Evolutionary conservation across 2,888 invertebrate species (phyloP).

Genomic region (Odontomyia ornata): DNA sequence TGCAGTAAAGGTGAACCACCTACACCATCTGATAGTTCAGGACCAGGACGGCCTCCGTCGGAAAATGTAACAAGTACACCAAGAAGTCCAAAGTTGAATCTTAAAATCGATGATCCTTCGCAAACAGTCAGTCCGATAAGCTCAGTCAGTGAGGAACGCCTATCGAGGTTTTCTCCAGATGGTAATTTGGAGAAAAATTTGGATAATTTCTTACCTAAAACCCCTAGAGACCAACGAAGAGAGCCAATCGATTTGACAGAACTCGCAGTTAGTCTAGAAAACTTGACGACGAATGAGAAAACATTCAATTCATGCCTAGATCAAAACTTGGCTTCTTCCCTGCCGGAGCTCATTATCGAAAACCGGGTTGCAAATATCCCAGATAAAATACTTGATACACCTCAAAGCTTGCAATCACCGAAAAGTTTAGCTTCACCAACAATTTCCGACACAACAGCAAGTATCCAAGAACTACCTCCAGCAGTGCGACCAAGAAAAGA

Average conservation of each 20-base stretch:
- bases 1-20: constrained; percentile 93
- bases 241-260: constrained; percentile 72
- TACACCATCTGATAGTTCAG: constrained; percentile 84
- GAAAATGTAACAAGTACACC: constrained; percentile 57
- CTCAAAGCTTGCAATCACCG: constrained; percentile 60
- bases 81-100: constrained; percentile 68
- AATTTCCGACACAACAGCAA: constrained; percentile 66
- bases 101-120: constrained; percentile 62
- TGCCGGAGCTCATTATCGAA: constrained; percentile 6
- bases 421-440: constrained; percentile 58
- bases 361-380: constrained; percentile 41
- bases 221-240: constrained; percentile 67
- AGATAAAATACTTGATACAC: neutral
- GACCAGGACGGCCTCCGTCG: constrained; percentile 71
- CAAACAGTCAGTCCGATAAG: constrained; percentile 60
- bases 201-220: constrained; percentile 51
- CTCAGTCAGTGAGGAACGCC: constrained; percentile 64
- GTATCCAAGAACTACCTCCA: constrained; percentile 51
- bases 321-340: constrained; percentile 35
- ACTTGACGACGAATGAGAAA: constrained; percentile 56
- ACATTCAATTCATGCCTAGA: constrained; percentile 68
- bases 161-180: constrained; percentile 58
- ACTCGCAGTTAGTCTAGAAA: constrained; percentile 67
- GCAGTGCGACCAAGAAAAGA: constrained; percentile 46
- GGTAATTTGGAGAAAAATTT: constrained; percentile 58